Evolutionary conservation across 2,113 vertebrate species (phyloP).

Genomic region (Podocnemis expansa): DNA sequence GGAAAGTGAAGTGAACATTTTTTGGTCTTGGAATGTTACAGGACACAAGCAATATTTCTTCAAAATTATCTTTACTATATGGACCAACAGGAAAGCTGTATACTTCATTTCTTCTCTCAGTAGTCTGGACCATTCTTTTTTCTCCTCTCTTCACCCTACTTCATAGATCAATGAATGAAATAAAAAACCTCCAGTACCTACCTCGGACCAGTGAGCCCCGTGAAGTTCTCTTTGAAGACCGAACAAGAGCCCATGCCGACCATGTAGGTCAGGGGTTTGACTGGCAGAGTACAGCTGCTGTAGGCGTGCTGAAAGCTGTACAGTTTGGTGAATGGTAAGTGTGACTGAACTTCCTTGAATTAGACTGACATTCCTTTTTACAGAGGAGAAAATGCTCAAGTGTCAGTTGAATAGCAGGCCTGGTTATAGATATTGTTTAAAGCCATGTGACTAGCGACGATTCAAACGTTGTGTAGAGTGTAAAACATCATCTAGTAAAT

Average conservation of each 20-base stretch:
- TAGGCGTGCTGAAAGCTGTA: constrained; percentile 96
- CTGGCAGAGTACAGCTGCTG: constrained; percentile 98
- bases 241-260: constrained; percentile 95
- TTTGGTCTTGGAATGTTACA: background rate
- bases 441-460: fast-evolving
- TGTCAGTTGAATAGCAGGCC: background rate
- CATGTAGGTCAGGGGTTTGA: constrained; percentile 98
- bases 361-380: background rate
- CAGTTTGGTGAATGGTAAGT: constrained; percentile 95
- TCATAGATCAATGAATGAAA: constrained; percentile 95
- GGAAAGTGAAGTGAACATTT: background rate
- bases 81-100: background rate
- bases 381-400: background rate
- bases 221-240: constrained; percentile 96
- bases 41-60: background rate
- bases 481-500: background rate
- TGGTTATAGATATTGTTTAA: background rate
- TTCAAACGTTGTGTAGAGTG: background rate
- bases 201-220: constrained; percentile 95
- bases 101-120: background rate
- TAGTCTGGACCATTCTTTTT: background rate
- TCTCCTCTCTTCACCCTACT: fast-evolving
- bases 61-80: background rate
- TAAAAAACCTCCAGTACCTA: constrained; percentile 98
- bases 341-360: background rate